These are phyloP conservation scores for Parazoanthus darwini DNA, from an alignment of 92 coral and sea anemone genomes.

Conservation along the genomic window DNA sequence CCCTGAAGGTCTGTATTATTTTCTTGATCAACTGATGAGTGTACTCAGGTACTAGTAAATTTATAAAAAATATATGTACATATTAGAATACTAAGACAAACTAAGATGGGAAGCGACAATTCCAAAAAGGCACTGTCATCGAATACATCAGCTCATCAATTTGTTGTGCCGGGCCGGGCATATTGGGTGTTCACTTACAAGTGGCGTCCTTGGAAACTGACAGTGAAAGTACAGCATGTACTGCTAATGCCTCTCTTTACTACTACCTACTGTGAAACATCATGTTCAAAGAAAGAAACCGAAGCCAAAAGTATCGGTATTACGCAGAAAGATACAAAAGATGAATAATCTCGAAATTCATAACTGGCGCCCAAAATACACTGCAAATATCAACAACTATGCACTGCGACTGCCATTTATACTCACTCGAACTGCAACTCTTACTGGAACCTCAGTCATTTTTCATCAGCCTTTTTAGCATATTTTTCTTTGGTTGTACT, in stretches of 20 bases:
- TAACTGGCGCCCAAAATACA: neutral
- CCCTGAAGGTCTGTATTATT: no score
- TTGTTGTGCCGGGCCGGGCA: no score
- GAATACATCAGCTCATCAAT: no score
- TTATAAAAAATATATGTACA: no score
- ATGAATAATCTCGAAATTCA: neutral
- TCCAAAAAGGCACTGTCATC: no score
- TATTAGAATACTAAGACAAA: no score
- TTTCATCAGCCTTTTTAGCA: slow-evolving; percentile 13
- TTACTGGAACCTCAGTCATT: slow-evolving; percentile 94
- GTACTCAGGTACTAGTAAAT: no score
- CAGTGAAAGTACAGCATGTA: neutral
- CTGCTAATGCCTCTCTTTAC: no score
- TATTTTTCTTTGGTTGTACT: neutral
- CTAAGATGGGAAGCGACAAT: no score
- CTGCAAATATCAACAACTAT: no score
- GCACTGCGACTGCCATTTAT: neutral
- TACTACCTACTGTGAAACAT: neutral
- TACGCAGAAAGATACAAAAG: neutral
- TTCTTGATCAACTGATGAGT: no score
- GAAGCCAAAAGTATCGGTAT: neutral
- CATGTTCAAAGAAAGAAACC: neutral
- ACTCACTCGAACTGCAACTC: slow-evolving; percentile 97
- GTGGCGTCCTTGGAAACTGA: slow-evolving; percentile 25
- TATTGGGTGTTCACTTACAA: no score